Evolutionary conservation across 2,888 invertebrate genomes (phyloP), one percentile per base, ranked within the genome.

Genomic region (Eudasyphora cyanicolor): DNA sequence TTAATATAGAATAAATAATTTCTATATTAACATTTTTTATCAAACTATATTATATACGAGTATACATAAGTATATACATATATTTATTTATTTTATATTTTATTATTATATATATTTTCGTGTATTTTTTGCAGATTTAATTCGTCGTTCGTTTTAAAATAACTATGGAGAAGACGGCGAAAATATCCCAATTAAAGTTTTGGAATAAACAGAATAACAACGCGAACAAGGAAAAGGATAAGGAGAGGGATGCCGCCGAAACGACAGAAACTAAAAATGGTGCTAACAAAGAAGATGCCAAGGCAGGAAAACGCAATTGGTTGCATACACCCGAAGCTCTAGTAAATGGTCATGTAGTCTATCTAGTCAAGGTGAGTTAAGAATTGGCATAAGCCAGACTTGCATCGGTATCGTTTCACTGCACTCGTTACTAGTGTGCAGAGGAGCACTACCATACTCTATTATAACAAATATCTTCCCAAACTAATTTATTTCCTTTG

Each of bases 281-380:
- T 78, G 93, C 89, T 79, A 89, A 93, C 86, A 90, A 89, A 92
- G 93, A 89, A 91, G 92, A 90, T 54, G 87, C 89, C 29, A 91
- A 91, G 86, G 91, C 88, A 85, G 89, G 89, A 82, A 94, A 93
- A 89, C 93, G 94, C 88, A 96, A 96, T 92, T 98, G 98, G 98
- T 95, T 98, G 86, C 98, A 99, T 93, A 96, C 98, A 78, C 97
- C 98, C 64, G 99, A 98, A 91, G 95, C 97, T 27, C 94, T 99
- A 76, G 95, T 97, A 89, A 97, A 96, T 91, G 99, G 99, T 69
- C 98, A 98, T 90, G 98, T 99, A 88, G 98, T 98, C 76, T 99
- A 99, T 94, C 95, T 98, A 92, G 99, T 99, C 91, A 98, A 99
- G 96, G 97, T 97, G 93, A 91, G 92, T 88, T 2, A n/a, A n/a